Evolutionary conservation across 2,113 vertebrate genomes (phyloP), one percentile per base, ranked within the genome.

Genomic region (Aix galericulata): DNA sequence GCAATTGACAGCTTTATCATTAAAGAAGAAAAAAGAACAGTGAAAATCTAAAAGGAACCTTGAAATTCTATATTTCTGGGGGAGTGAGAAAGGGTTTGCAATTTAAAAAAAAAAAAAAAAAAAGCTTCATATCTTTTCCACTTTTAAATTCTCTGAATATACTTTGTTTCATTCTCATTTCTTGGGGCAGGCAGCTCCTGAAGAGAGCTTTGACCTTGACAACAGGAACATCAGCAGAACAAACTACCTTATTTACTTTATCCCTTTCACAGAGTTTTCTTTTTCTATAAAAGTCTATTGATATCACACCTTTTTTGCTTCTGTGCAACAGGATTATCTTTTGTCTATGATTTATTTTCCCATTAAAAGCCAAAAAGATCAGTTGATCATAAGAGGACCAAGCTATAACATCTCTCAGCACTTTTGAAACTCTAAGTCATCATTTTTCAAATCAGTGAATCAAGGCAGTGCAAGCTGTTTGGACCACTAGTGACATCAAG

Each of bases 271-370:
- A 32, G 71, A 87, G 77, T 34, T 34, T 84, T 94, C 82, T 96
- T 95, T 97, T 91, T 77, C 92, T 94, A 68, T 92, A 82, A 89
- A 88, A 67, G 76, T 90, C 86, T 82, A 89, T 94, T 94, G 96
- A 93, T 97, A 96, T 86, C 97, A 91, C 71, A 97, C 96, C 94
- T 97, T 97, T 97, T 97, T 97, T 94, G 80, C 86, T 97, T 97
- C 93, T 82, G 55, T 93, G 88, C 96, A 96, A 97, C 93, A 89
- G 96, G 92, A 97, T 98, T 97, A 98, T 97, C 93, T 97, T 97
- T 98, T 97, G 97, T 96, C 95, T 96, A 31, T 98, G 96, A 98
- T 98, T 97, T 98, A 97, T 98, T 98, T 98, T 97, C 94, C 97
- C 95, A 97, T 98, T 97, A 96, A 97, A 82, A 95, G 76, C 89